phyloP scores from a whole-genome alignment of 2,797 vertebrate genomes.

The Smutsia temminckii region DNA sequence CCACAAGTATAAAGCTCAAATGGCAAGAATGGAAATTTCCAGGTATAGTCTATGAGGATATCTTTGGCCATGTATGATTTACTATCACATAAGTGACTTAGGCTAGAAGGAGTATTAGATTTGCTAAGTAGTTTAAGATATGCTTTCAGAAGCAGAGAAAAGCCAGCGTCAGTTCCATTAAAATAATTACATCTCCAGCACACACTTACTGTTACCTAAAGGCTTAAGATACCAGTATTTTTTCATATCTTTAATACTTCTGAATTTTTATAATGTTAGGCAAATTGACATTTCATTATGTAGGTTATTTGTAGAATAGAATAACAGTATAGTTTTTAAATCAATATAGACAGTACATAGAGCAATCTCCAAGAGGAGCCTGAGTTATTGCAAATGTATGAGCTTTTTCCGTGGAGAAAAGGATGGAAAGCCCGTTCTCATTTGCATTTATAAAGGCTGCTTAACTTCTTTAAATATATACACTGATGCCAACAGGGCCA shows the following conservation, averaged over 20 bases:
- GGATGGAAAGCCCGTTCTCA: slow-evolving; percentile 69
- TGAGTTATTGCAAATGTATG: slow-evolving; percentile 78
- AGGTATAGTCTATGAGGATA: not conserved
- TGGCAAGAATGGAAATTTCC: slow-evolving; percentile 18
- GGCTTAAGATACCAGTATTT: slow-evolving; percentile 68
- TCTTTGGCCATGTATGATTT: slow-evolving; percentile 55
- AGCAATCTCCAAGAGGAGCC: slow-evolving; percentile 72
- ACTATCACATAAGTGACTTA: slow-evolving; percentile 60
- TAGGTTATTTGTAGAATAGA: slow-evolving; percentile 73
- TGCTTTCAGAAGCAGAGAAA: slow-evolving; percentile 61
- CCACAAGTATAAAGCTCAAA: not conserved
- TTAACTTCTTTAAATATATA: slow-evolving; percentile 79
- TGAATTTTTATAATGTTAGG: slow-evolving; percentile 69
- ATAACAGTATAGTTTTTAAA: slow-evolving; percentile 76
- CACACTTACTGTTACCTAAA: slow-evolving; percentile 54
- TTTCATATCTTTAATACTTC: slow-evolving; percentile 70
- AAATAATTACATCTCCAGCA: slow-evolving; percentile 75
- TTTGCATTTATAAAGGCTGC: slow-evolving; percentile 82
- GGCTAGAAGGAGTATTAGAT: slow-evolving; percentile 69
- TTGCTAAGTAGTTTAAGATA: slow-evolving; percentile 72
- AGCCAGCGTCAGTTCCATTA: slow-evolving; percentile 73
- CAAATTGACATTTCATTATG: slow-evolving; percentile 79
- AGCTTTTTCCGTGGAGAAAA: slow-evolving; percentile 73
- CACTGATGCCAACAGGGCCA: slow-evolving; percentile 77
- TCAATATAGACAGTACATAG: slow-evolving; percentile 74